Percentiles rank a stretch among this genome's conserved stretches.
Evolutionary conservation across 2,888 invertebrate genomes (phyloP).

Genomic region (Eristalis pertinax): DNA sequence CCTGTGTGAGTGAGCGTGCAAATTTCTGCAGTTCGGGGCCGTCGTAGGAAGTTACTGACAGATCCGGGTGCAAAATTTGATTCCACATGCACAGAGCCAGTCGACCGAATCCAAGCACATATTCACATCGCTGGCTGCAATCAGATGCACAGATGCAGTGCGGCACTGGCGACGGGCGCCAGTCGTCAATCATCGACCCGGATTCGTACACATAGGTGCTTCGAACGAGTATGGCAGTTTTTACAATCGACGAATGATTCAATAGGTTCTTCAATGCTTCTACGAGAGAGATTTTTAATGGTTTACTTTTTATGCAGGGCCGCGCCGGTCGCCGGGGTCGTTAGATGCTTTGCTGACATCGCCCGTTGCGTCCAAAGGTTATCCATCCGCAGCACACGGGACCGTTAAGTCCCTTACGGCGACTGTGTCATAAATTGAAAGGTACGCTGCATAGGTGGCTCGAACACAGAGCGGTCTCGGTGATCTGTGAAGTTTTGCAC

Average conservation of each 20-base stretch:
- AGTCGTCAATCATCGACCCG: background rate
- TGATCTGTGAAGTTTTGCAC: constrained; percentile 18
- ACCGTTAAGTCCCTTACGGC: background rate
- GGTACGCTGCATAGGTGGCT: background rate
- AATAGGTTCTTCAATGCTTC: background rate
- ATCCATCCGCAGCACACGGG: background rate
- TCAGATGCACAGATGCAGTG: background rate
- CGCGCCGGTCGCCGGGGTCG: background rate
- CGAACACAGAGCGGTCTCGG: background rate
- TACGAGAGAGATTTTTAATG: background rate
- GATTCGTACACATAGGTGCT: too few species aligned
- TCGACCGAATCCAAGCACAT: background rate
- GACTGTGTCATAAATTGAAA: constrained; percentile 27
- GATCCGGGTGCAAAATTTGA: constrained; percentile 3
- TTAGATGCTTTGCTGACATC: constrained; percentile 10
- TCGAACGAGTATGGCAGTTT: background rate
- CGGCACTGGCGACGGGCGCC: background rate
- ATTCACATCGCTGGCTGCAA: background rate
- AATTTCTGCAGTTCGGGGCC: background rate
- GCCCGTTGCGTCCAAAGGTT: background rate
- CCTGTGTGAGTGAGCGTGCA: constrained; percentile 3
- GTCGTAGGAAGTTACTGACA: background rate
- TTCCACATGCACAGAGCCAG: background rate
- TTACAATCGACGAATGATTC: background rate
- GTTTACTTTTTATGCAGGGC: background rate